Conservation (phyloP, 1,140 invertebrate species). For the Latrodectus geometricus region DNA sequence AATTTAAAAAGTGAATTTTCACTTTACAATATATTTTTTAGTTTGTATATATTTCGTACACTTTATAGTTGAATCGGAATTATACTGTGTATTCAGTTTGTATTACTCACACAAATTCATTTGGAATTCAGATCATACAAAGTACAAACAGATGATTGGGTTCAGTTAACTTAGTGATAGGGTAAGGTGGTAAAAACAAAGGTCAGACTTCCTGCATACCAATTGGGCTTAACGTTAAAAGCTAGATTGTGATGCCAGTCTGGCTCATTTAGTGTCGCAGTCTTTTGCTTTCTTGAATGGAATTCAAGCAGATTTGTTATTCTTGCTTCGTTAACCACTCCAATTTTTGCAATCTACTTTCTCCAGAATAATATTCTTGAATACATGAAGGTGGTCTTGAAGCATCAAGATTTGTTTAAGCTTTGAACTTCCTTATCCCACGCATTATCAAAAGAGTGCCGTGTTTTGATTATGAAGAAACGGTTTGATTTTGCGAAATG, state of each 20-base stretch:
- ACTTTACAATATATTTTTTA: too few relatives aligned
- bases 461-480: too few relatives aligned
- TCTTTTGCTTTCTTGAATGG: slow-evolving; percentile 10
- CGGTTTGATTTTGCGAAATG: too few relatives aligned
- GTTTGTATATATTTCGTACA: too few relatives aligned
- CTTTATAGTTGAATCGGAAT: too few relatives aligned
- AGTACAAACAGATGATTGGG: slow-evolving; percentile 44
- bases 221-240: slow-evolving; percentile 20
- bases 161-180: slow-evolving; percentile 28
- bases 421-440: too few relatives aligned
- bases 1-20: too few relatives aligned
- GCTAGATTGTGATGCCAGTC: slow-evolving; percentile 8
- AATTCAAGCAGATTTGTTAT: slow-evolving; percentile 45
- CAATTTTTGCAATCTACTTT: slow-evolving; percentile 1
- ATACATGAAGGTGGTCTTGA: neutral
- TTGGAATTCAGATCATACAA: slow-evolving; percentile 35
- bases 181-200: neutral
- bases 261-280: slow-evolving; percentile 32
- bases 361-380: neutral
- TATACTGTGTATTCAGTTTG: too few relatives aligned
- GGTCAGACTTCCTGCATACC: slow-evolving; percentile 22
- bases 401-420: too few relatives aligned
- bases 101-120: neutral
- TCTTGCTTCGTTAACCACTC: slow-evolving; percentile 21
- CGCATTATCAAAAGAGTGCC: too few relatives aligned